phyloP scores from a whole-genome alignment of 1,140 invertebrate species.

The Spodoptera frugiperda region DNA sequence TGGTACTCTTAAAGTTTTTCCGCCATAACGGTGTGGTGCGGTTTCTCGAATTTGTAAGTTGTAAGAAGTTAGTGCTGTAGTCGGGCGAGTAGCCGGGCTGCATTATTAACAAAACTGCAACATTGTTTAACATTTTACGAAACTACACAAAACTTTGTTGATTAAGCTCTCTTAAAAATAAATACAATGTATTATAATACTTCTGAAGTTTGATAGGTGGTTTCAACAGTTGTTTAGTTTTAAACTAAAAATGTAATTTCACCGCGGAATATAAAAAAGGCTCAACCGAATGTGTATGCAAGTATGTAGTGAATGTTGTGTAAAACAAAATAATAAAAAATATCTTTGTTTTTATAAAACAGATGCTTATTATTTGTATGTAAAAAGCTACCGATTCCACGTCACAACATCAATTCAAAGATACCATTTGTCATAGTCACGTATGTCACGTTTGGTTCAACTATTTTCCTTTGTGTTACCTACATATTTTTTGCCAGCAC shows the following conservation, averaged over 20 bases:
- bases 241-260: too few relatives aligned
- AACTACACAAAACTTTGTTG: slow-evolving; percentile 18
- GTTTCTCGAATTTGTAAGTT: slow-evolving; percentile 20
- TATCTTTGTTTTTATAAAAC: too few relatives aligned
- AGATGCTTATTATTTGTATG: slow-evolving; percentile 5
- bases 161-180: background rate
- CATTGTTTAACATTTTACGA: slow-evolving; percentile 29
- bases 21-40: slow-evolving; percentile 1
- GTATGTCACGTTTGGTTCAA: slow-evolving; percentile 23
- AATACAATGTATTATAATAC: background rate
- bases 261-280: too few relatives aligned
- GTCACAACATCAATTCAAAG: slow-evolving; percentile 30
- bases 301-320: too few relatives aligned
- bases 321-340: too few relatives aligned
- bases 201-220: too few relatives aligned
- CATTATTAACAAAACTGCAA: slow-evolving; percentile 34
- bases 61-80: slow-evolving; percentile 5
- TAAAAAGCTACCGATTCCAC: slow-evolving; percentile 19
- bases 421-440: slow-evolving; percentile 36
- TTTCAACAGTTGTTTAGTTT: too few relatives aligned
- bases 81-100: slow-evolving; percentile 11
- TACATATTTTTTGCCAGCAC: slow-evolving; percentile 30
- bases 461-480: slow-evolving; percentile 20
- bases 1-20: slow-evolving; percentile 15
- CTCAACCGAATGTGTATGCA: too few relatives aligned